Evolutionary conservation across 2,113 vertebrate species (phyloP).

Genomic region (Paradoxurus hermaphroditus): DNA sequence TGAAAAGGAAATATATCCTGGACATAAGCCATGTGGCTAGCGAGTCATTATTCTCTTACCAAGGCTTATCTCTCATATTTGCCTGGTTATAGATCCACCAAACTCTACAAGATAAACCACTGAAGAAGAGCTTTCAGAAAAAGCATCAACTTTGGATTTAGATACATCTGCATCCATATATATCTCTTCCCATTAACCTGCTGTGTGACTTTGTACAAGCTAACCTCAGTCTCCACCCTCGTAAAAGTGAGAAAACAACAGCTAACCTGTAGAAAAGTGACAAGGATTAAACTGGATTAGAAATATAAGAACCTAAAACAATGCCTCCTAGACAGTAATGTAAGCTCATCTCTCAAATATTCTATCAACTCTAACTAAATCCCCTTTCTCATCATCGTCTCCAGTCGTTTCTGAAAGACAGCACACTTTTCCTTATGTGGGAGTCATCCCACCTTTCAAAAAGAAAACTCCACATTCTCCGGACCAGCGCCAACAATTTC

Average conservation of each 20-base stretch:
- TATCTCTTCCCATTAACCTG: neutral
- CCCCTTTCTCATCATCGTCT: neutral
- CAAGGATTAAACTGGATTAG: neutral
- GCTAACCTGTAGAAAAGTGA: neutral
- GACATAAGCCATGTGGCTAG: neutral
- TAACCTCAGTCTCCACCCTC: neutral
- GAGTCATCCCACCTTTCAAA: neutral
- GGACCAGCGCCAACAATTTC: neutral
- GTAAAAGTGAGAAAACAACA: neutral
- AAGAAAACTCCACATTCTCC: conserved; percentile 28
- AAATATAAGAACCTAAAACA: conserved; percentile 10
- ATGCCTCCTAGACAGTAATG: neutral
- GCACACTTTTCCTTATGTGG: neutral
- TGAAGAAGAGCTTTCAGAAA: neutral
- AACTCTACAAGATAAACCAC: neutral
- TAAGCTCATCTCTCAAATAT: neutral
- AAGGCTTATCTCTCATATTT: neutral
- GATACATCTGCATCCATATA: neutral
- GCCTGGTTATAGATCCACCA: neutral
- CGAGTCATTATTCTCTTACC: neutral
- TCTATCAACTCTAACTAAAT: neutral
- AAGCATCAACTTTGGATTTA: neutral
- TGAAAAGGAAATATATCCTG: neutral
- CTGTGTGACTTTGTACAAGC: neutral
- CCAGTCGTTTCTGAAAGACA: conserved; percentile 8